phyloP scores from a whole-genome alignment of 2,113 vertebrate genomes.

The Tilapia sparmanii region DNA sequence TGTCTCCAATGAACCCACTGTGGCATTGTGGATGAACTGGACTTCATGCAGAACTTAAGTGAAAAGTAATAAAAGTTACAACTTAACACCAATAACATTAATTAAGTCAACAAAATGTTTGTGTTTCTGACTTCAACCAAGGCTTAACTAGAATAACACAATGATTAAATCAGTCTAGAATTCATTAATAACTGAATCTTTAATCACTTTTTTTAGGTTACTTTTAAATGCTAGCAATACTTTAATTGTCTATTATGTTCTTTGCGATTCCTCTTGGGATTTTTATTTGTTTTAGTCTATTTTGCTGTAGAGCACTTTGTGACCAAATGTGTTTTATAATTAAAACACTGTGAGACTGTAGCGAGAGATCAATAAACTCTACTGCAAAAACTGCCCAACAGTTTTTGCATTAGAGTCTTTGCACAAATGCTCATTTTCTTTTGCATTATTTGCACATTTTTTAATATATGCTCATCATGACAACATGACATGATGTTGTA shows the following conservation, averaged over 20 bases:
- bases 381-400: neutral
- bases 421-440: neutral
- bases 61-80: conserved; percentile 17
- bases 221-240: neutral
- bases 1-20: neutral
- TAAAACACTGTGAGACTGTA: neutral
- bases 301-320: neutral
- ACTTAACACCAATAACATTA: conserved; percentile 6
- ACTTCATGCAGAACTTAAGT: neutral
- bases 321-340: neutral
- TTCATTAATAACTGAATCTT: neutral
- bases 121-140: neutral
- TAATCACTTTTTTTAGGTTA: neutral
- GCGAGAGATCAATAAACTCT: neutral
- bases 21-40: neutral
- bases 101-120: conserved; percentile 7
- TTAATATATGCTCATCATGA: neutral
- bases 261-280: neutral
- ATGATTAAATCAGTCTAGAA: neutral
- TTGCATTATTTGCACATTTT: neutral
- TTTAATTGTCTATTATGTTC: neutral
- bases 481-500: neutral
- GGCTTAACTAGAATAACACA: neutral
- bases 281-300: neutral
- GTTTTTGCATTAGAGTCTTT: neutral